Evolutionary conservation across 2,797 vertebrate genomes (phyloP), one percentile per base, ranked within the genome.

Genomic region (Hirundo rustica): DNA sequence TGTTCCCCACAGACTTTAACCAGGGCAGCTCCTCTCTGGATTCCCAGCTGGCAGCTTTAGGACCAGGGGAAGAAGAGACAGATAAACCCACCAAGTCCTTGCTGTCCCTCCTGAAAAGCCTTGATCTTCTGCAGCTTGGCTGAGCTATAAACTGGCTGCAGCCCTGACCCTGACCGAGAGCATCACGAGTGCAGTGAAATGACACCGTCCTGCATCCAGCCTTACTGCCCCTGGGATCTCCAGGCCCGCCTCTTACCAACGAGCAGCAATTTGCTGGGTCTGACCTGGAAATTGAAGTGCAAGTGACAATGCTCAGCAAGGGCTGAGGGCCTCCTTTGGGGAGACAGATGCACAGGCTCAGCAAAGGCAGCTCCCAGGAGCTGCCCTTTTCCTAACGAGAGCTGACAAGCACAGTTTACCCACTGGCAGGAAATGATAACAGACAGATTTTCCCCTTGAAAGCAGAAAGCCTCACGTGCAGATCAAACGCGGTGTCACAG

Each of bases 371-470:
- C 76, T 85, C 74, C 65, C 11, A 18, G 89, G 75, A 80, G 40
- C 0, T 2, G 40, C 16, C 79, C 82, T 85, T 38, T 57, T 57
- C 92, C 92, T 96, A 96, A 96, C 5, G 2, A 89, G 67, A 72
- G 79, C 42, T 94, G 96, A 96, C 94, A 97, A 58, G 16, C 36
- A 47, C 68, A 18, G 64, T 94, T 94, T 94, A 86, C 60, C 88
- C 95, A 47, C 27, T 21, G 57, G 81, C 73, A 66, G 86, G 76
- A 82, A 95, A 94, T 86, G 38, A 84, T 40, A 94, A 70, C 1
- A 48, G 88, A 74, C 79, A 93, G 87, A 88, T 82, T 92, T 90
- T 88, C 50, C 83, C 64, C 6, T 5, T 42, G 78, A 77, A 94
- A 94, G 78, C 81, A 89, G 57, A 88, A 94, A 82, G 92, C 61